Base-by-base conservation (phyloP, 2,888 invertebrate species). In the Druceiella hillmani region DNA sequence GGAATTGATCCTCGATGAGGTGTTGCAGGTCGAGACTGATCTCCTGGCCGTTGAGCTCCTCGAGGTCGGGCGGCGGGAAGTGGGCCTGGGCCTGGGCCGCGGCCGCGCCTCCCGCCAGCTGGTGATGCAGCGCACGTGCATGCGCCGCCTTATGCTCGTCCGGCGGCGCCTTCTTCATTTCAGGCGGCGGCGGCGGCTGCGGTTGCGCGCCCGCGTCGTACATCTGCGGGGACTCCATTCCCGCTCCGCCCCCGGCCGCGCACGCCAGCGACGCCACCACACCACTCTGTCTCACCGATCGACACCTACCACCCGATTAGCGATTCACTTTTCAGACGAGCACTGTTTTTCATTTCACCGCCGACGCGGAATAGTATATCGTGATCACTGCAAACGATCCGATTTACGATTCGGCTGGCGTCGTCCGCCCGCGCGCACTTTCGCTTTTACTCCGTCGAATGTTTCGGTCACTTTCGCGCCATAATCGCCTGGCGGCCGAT, bases 1-100 rank as follows among this genome's bases (percentile, higher is more conserved):
- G 81, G 67, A 92, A 91, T 67, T 90, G 89, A 62, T 92, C 92
- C 67, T 92, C 91, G 57, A 94, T 92, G 54, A 94, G 77, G 62
- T 89, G 87, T 58, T 93, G 91, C 49, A 94, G 73, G 58, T 94
- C 93, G 56, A 94, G 74, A 48, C 90, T 89, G 61, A 93, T 90
- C 66, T 94, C 94, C 50, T 91, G 89, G 40, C 87, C 87, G 62
- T 90, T 91, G 55, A 94, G 77, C 61, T 92, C 92, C 58, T 87
- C 86, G 44, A 92, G 68, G 57, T 92, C 90, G 43, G 84, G 83
- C 41, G 87, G 85, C 44, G 83, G 80, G 63, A 84, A 86, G 50
- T 80, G 79, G 41, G 85, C 77, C 53, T 82, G 72, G 54, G 86
- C 72, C 54, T 78, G 79, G 51, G 83, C 82, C 47, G 82, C 79